A percentile compares a stretch with the other conserved stretches of the same genome.
These are phyloP conservation scores for Trichomycterus rosablanca DNA, from an alignment of 2,113 vertebrate genomes.

Conservation along the genomic window DNA sequence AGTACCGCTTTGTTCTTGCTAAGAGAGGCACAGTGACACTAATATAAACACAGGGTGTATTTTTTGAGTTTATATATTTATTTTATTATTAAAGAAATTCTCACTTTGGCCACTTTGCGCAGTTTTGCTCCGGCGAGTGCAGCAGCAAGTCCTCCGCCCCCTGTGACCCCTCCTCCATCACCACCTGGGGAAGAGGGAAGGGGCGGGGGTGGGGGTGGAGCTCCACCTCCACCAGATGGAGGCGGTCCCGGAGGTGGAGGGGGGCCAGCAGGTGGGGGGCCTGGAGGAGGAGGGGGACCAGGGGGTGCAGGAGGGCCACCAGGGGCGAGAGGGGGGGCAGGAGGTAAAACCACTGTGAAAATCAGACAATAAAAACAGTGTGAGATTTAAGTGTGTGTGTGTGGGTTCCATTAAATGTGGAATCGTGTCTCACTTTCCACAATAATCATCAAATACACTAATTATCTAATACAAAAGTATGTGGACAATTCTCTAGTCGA, in stretches of 20 bases:
- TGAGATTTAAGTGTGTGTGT: too few relatives aligned
- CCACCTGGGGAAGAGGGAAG: conserved; percentile 64
- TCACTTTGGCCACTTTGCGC: conserved; percentile 79
- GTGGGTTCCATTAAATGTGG: too few relatives aligned
- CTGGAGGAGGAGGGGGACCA: conserved; percentile 42
- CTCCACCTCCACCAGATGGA: conserved; percentile 54
- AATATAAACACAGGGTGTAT: too few relatives aligned
- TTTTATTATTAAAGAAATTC: too few relatives aligned
- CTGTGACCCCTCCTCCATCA: conserved; percentile 52
- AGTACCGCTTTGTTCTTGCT: conserved; percentile 68
- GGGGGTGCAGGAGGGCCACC: conserved; percentile 49
- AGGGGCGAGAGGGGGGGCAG: conserved; percentile 51
- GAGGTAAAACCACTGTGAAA: conserved; percentile 45
- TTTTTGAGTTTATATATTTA: too few relatives aligned
- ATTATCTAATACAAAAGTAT: too few relatives aligned
- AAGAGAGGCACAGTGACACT: conserved; percentile 48
- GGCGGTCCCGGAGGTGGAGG: conserved; percentile 70
- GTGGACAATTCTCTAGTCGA: too few relatives aligned
- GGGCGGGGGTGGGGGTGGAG: conserved; percentile 67
- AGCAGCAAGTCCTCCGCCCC: conserved; percentile 69
- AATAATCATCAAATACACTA: too few relatives aligned
- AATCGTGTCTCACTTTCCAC: too few relatives aligned
- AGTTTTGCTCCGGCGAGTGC: conserved; percentile 84
- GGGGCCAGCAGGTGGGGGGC: conserved; percentile 60
- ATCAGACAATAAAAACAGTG: background rate